Evolutionary conservation across 1,140 invertebrate genomes (phyloP).

Genomic region (Euwallacea fornicatus): DNA sequence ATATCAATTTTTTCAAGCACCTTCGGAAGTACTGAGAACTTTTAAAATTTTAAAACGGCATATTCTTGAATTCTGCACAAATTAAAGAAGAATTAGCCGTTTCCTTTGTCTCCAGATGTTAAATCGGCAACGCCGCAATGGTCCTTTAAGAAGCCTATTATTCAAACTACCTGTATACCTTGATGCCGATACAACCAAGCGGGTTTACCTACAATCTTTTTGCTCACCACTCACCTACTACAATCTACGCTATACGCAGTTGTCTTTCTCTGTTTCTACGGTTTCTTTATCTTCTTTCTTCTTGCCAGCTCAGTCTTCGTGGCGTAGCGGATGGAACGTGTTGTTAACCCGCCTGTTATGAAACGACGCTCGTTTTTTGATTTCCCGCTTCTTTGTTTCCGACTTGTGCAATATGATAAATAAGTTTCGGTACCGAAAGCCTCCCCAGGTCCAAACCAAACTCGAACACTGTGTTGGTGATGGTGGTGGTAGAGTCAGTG

Average conservation of each 20-base stretch:
- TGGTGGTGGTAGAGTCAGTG: neutral
- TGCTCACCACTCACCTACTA: constrained; percentile 13
- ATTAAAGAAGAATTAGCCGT: too few relatives aligned
- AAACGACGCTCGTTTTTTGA: constrained; percentile 7
- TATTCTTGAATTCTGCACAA: too few relatives aligned
- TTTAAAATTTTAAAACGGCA: too few relatives aligned
- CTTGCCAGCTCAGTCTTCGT: constrained; percentile 21
- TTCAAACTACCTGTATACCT: constrained; percentile 33
- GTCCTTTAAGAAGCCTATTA: too few relatives aligned
- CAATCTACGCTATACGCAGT: neutral
- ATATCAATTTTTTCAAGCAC: too few relatives aligned
- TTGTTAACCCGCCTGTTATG: constrained; percentile 22
- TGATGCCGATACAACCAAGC: constrained; percentile 22
- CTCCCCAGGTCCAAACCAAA: constrained; percentile 25
- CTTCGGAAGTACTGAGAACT: too few relatives aligned
- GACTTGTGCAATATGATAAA: constrained; percentile 44
- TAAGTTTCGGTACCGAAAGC: constrained; percentile 49
- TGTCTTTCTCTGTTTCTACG: constrained; percentile 18
- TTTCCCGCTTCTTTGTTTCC: constrained; percentile 18
- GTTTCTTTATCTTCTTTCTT: constrained; percentile 15
- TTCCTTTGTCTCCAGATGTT: neutral
- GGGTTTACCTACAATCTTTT: constrained; percentile 30
- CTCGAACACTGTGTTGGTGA: neutral
- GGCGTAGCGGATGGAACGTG: constrained; percentile 16
- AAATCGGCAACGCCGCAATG: constrained; percentile 6